Base-by-base conservation (phyloP, 2,888 invertebrate genomes). In the Ceriagrion tenellum region DNA sequence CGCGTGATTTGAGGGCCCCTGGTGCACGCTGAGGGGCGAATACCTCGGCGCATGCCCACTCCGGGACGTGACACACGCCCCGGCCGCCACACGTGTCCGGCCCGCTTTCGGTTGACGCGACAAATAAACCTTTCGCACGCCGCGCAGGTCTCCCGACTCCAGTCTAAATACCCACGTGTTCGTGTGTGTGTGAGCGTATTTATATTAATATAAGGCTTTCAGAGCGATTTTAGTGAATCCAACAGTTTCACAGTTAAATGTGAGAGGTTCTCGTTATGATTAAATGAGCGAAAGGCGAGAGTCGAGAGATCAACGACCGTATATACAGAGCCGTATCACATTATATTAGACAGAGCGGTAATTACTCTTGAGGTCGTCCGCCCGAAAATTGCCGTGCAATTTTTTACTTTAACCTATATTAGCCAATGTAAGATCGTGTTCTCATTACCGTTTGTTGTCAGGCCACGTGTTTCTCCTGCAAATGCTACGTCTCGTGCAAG, bases 1-100 rank as follows among this genome's bases (percentile, higher is more conserved):
- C 35, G 81, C 81, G 81, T 81, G 81, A 81, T 81, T 81, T 81
- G 81, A 81, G 81, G 81, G 81, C 35, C 81, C 81, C 35, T 81
- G 81, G 81, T 81, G 81, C 35, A 81, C 35, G 13, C 81, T 35
- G 3, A 13, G 81, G 35, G 81, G 81, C 81, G 35, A 81, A 81
- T 81, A 81, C 81, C 81, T 81, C 81, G 81, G 35, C 81, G 16
- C 30, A 35, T 81, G 81, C 35, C 35, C 81, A 35, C 81, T 81
- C 30, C 13, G 35, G 30, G 81, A 1, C 81, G 81, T 35, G 81
- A 81, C 81, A 81, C 81, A 81, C 81, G 69, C 69, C 69, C 18
- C 2, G 16, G 20, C 20, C 12, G 20, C 59, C 59, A 16, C 59
- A 59, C 59, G 59, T 69, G 30, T 81, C 35, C 81, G 13, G 3